phyloP scores from a whole-genome alignment of 2,888 invertebrate genomes.

The Trichacis sp. region DNA sequence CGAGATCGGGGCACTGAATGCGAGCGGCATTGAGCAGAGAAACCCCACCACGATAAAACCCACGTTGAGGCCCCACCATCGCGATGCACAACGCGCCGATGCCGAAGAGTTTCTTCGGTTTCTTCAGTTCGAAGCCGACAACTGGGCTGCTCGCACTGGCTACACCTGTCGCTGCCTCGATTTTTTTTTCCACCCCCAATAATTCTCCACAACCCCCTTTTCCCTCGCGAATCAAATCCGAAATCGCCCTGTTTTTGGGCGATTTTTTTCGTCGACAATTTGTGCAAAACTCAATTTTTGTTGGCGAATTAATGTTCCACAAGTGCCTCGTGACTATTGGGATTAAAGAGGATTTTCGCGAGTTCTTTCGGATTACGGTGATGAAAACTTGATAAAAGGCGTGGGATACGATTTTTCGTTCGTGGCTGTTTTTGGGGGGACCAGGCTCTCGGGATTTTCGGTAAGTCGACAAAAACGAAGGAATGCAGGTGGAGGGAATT shows the following conservation, averaged over 20 bases:
- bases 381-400: not conserved
- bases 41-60: slow-evolving; percentile 39
- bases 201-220: slow-evolving; percentile 10
- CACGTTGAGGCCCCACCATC: slow-evolving; percentile 42
- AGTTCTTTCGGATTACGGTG: slow-evolving; percentile 11
- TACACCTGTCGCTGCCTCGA: slow-evolving; percentile 47
- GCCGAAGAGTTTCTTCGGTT: slow-evolving; percentile 52
- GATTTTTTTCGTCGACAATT: too few relatives aligned
- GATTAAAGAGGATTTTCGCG: slow-evolving; percentile 1
- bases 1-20: slow-evolving; percentile 40
- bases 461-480: too few relatives aligned
- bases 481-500: too few relatives aligned
- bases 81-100: slow-evolving; percentile 35
- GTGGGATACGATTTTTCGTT: too few relatives aligned
- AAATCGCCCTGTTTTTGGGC: too few relatives aligned
- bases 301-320: too few relatives aligned
- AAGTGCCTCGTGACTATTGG: slow-evolving; percentile 6
- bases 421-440: too few relatives aligned
- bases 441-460: too few relatives aligned
- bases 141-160: slow-evolving; percentile 58
- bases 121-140: slow-evolving; percentile 65
- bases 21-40: slow-evolving; percentile 31
- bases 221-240: slow-evolving; percentile 20
- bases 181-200: slow-evolving; percentile 11
- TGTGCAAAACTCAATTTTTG: too few relatives aligned